These are phyloP conservation scores for Trogon surrucura DNA, from an alignment of 2,113 vertebrate genomes.

Conservation along the genomic window DNA sequence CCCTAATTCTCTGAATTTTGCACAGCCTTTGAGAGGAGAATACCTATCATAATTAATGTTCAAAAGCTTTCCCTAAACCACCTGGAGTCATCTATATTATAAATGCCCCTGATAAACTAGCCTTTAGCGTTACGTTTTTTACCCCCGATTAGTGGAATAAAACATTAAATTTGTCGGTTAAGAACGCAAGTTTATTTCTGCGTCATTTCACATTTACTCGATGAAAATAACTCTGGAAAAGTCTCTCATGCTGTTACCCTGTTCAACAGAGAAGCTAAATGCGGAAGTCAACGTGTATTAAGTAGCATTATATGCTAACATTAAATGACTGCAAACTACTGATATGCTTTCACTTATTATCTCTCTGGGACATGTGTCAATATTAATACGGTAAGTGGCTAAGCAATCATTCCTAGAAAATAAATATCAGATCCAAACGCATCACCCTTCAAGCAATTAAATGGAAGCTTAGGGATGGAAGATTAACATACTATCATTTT, in stretches of 20 bases:
- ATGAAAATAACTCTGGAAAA: neutral
- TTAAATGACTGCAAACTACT: conserved; percentile 31
- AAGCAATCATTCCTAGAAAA: conserved; percentile 43
- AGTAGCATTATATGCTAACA: conserved; percentile 27
- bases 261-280: neutral
- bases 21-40: neutral
- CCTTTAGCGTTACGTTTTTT: neutral
- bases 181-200: neutral
- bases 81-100: neutral
- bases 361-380: conserved; percentile 68
- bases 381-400: conserved; percentile 66
- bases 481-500: conserved; percentile 59
- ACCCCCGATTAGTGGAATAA: neutral
- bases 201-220: neutral
- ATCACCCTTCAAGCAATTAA: conserved; percentile 49
- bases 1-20: neutral
- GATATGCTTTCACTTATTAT: conserved; percentile 57
- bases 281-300: conserved; percentile 23
- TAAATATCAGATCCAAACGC: conserved; percentile 52
- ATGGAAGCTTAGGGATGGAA: neutral
- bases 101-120: neutral
- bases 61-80: neutral
- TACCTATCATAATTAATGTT: neutral
- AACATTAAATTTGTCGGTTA: neutral
- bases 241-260: neutral